Evolutionary conservation across 2,888 invertebrate genomes (phyloP), one percentile per base, ranked within the genome.

Genomic region (Spilarctia lutea): DNA sequence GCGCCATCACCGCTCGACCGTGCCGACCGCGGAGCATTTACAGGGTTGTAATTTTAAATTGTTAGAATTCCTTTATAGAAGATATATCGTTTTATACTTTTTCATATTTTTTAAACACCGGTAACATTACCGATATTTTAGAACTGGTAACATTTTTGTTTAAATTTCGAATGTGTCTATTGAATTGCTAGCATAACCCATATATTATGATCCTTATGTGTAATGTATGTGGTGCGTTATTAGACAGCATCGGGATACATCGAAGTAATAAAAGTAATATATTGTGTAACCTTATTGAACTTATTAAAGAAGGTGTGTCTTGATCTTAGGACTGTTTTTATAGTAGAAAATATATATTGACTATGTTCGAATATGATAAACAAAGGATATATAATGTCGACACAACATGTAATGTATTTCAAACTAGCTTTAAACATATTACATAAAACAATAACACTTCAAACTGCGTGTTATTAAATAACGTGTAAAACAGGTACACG

Each of bases 11-110:
- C 73, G 79, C 75, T 75, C 65, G 80, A 80, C 74, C 79, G 74
- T 69, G 56, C 42, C 74, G 76, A 82, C 82, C 79, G 78, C 76
- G 67, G 74, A 74, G 78, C 79, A 71, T 83, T 84, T 78, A 81
- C 75, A 71, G 81, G 80, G 80, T 79, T 83, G 63, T 80, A 72
- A 78, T 81, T 84, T 83, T 73, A 78, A 81, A 74, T 83, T 78
- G 75, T 75, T 77, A 77, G 72, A 83, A 82, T 69, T 77, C 72
- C 77, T 81, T 83, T 82, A 81, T 83, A 83, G 79, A 79, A 79
- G 78, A 82, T 82, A 71, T 76, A 84, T 84, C 77, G 78, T 77
- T 79, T 67, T 75, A 33, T 45, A 42, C 76, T 75, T 79, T 77
- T 77, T 77, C 6, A 77, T 78, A 52, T 8, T 81, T 78, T 16